Evolutionary conservation across 1,140 invertebrate species (phyloP).

Genomic region (Caenorhabditis elegans): WBcel235 BX284603.4:6425501-6426000

Average conservation of each 20-base stretch:
- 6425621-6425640: no score
- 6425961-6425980: neutral
- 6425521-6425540: no score
- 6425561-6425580: no score
- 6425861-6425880: neutral
- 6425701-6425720: neutral
- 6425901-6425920: constrained; percentile 75
- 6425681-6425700: neutral
- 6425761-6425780: constrained; percentile 51
- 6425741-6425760: constrained; percentile 22
- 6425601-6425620: no score
- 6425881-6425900: constrained; percentile 49
- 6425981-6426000: constrained; percentile 14
- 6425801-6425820: constrained; percentile 44
- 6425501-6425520: no score
- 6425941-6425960: neutral
- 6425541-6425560: no score
- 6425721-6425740: constrained; percentile 35
- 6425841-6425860: neutral
- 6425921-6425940: constrained; percentile 70
- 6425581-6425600: no score
- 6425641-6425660: no score
- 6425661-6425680: neutral
- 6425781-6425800: constrained; percentile 49
- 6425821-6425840: neutral